These are phyloP conservation scores for Pseudorhiza aurosa DNA, from an alignment of 30 jellyfish, hydroid and myxozoan genomes.

Conservation along the genomic window DNA sequence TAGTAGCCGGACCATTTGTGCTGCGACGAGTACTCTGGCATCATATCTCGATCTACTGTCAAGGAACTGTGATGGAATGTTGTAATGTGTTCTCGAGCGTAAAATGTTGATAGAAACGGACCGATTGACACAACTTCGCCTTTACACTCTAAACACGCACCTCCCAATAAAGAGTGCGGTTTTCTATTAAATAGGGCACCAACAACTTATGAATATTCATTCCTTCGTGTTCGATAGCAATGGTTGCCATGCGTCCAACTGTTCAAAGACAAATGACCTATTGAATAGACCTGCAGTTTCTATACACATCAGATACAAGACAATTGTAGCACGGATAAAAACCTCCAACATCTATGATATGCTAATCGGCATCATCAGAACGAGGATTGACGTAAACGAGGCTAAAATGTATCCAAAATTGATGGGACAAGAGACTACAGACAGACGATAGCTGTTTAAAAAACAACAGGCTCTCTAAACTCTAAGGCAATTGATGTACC, in stretches of 20 bases:
- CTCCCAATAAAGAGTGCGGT: constrained; percentile 79
- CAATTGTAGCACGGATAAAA: constrained; percentile 33
- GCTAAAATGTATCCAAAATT: background rate
- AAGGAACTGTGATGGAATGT: constrained; percentile 5
- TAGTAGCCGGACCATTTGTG: constrained; percentile 87
- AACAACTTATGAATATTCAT: constrained; percentile 80
- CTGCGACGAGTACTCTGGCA: constrained; percentile 85
- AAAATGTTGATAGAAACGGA: constrained; percentile 46
- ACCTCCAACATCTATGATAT: constrained; percentile 10
- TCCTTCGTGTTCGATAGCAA: constrained; percentile 42
- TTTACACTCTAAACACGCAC: constrained; percentile 50
- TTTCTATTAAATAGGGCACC: constrained; percentile 74
- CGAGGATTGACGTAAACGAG: constrained; percentile 3
- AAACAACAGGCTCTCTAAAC: no score
- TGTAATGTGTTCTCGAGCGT: constrained; percentile 24
- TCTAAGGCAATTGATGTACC: constrained; percentile 1
- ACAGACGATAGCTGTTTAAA: no score
- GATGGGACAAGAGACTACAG: no score
- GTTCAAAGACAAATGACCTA: constrained; percentile 51
- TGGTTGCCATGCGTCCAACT: constrained; percentile 75
- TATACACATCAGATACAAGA: constrained; percentile 36
- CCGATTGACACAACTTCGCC: constrained; percentile 32
- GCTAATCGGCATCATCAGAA: background rate
- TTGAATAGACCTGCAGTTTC: constrained; percentile 71
- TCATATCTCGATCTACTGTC: constrained; percentile 50